These are phyloP conservation scores for Orientallactaga sibirica DNA, from an alignment of 2,797 vertebrate genomes.

Conservation along the genomic window DNA sequence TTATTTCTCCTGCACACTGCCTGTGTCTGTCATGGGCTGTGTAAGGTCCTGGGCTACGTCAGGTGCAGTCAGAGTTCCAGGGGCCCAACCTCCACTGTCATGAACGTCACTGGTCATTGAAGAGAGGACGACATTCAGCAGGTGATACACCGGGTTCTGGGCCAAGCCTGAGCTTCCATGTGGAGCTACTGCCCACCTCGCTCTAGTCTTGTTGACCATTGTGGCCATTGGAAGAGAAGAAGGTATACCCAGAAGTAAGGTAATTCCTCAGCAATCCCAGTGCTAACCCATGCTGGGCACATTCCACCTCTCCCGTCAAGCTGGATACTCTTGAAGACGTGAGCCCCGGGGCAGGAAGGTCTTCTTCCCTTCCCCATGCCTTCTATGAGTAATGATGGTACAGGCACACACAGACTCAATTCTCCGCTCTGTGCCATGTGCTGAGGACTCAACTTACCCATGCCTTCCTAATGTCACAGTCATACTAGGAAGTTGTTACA, in stretches of 20 bases:
- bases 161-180: background rate
- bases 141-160: accelerated
- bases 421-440: background rate
- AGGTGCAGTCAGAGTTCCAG: background rate
- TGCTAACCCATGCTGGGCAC: background rate
- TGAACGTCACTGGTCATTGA: accelerated
- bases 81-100: background rate
- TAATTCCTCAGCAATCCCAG: background rate
- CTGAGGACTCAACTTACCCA: background rate
- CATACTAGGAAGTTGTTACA: background rate
- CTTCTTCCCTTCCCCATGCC: background rate
- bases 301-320: background rate
- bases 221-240: background rate
- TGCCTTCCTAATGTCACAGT: background rate
- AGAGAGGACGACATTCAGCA: background rate
- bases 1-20: background rate
- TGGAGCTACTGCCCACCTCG: background rate
- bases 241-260: background rate
- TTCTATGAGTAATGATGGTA: background rate
- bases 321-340: background rate
- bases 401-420: background rate
- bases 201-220: background rate
- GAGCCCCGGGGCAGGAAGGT: too few species aligned
- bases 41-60: background rate
- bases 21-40: background rate